phyloP scores from a whole-genome alignment of 1,140 invertebrate species.

The Euwallacea fornicatus region DNA sequence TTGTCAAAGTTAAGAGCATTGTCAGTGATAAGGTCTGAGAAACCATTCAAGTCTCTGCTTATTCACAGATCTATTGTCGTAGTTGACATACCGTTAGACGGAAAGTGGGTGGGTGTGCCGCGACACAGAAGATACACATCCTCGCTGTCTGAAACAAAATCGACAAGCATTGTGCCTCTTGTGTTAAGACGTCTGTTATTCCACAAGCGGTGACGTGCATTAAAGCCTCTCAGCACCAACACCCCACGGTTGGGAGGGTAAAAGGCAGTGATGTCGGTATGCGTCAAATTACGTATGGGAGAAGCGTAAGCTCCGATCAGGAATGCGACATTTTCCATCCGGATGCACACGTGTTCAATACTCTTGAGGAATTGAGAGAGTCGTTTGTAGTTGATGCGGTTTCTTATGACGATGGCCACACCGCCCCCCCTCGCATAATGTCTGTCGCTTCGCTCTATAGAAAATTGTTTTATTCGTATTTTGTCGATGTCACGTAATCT shows the following conservation, averaged over 20 bases:
- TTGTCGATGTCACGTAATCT: too few relatives aligned
- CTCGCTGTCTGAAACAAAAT: background rate
- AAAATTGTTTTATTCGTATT: background rate
- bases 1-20: conserved; percentile 8
- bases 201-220: too few relatives aligned
- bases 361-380: background rate
- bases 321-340: background rate
- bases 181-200: background rate
- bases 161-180: background rate
- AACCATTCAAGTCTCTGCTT: background rate
- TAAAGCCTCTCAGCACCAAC: too few relatives aligned
- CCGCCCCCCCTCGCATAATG: background rate
- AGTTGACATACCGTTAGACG: background rate
- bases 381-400: background rate
- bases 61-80: background rate
- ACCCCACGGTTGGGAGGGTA: background rate
- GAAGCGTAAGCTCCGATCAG: background rate
- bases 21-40: background rate
- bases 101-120: too few relatives aligned
- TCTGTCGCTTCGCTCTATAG: background rate
- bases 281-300: background rate
- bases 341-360: background rate
- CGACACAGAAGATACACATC: background rate
- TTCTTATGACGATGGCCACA: background rate
- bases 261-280: background rate